Evolutionary conservation across 2,888 invertebrate species (phyloP).

Genomic region (Drosophila mimica): DNA sequence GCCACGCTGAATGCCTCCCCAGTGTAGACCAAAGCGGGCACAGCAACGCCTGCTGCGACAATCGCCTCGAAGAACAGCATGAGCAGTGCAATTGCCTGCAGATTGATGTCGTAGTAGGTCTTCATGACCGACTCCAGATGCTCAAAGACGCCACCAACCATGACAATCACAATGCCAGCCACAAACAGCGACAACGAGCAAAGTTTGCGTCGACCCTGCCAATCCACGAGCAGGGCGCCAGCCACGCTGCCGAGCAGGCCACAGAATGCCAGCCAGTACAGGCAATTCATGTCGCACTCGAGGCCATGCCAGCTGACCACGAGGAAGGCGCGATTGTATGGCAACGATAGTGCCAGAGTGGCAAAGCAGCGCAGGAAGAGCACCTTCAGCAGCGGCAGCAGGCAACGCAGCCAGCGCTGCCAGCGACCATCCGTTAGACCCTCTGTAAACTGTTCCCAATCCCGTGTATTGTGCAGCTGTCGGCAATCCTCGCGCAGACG

Average conservation of each 20-base stretch:
- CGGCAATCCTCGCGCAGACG: constrained; percentile 74
- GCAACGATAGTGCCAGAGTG: constrained; percentile 74
- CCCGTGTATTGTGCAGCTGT: constrained; percentile 67
- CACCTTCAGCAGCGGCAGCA: constrained; percentile 74
- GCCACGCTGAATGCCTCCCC: constrained; percentile 81
- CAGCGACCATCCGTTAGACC: constrained; percentile 50
- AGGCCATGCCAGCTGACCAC: constrained; percentile 76
- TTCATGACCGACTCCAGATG: constrained; percentile 67
- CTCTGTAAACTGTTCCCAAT: constrained; percentile 64
- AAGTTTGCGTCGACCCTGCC: constrained; percentile 75
- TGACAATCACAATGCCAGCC: constrained; percentile 76
- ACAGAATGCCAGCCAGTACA: constrained; percentile 74
- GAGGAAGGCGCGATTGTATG: constrained; percentile 80
- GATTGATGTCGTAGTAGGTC: constrained; percentile 65
- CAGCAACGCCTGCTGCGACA: constrained; percentile 77
- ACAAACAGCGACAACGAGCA: constrained; percentile 74
- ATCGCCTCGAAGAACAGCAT: constrained; percentile 78
- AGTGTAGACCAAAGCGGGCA: constrained; percentile 78
- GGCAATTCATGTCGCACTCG: constrained; percentile 76
- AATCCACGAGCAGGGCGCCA: constrained; percentile 79
- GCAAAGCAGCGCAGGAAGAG: constrained; percentile 75
- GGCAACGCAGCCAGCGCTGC: constrained; percentile 27
- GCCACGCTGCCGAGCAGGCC: constrained; percentile 78
- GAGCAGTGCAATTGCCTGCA: constrained; percentile 71
- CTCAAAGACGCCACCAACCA: constrained; percentile 79